Evolutionary conservation across 2,113 vertebrate genomes (phyloP), one percentile per base, ranked within the genome.

Genomic region (Xenopus laevis): DNA sequence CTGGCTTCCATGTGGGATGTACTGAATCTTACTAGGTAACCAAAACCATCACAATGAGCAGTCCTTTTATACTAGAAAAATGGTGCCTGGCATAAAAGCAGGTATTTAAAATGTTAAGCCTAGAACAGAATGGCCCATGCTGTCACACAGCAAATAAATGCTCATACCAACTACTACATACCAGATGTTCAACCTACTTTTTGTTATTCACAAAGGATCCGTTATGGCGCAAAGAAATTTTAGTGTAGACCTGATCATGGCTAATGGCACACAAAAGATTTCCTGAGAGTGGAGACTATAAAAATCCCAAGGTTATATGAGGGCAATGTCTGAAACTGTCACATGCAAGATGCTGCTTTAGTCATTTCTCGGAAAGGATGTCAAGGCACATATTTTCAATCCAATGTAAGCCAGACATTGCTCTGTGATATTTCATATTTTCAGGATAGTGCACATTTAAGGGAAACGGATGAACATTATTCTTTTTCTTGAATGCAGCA

Each of bases 261-360:
- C 44, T 45, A 67, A 67, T 18, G 65, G 6, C 20, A 21, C 18
- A 21, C 58, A 50, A 50, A 67, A 50, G 11, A 45, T 45, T 67
- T 23, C 65, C 18, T 67, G 65, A 23, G 65, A 8, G 20, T 44
- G 18, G 13, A 67, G 65, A 67, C 45, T 67, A 67, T 60, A 60
- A 60, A 60, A 60, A 60, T 27, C 21, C 10, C 58, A 60, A 60
- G 58, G 58, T 60, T 27, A 60, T 27, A 60, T 60, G 20, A 60
- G 58, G 58, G 18, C 58, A 60, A 12, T 60, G 18, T 60, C 58
- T 55, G 53, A 60, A 13, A 60, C 13, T 23, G 58, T 21, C 18
- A 60, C 58, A 13, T 60, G 21, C 18, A 21, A 10, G 21, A 12
- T 15, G 21, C 58, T 60, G 21, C 18, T 58, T 17, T 23, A 60